phyloP scores from a whole-genome alignment of 1,140 invertebrate species.

The Tetramorium parvispinum region DNA sequence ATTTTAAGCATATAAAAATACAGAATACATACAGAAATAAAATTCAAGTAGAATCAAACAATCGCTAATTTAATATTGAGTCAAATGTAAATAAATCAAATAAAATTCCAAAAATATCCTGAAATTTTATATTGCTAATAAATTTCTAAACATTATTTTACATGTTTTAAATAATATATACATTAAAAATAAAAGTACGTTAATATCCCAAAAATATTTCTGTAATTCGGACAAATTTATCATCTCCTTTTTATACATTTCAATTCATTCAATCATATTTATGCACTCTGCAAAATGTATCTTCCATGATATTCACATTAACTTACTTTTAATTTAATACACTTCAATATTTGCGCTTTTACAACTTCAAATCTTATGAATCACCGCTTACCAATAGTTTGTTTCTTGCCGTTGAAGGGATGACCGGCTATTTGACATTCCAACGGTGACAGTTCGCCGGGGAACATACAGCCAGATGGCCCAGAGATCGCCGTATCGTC shows the following conservation, averaged over 20 bases:
- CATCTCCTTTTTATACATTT: no score
- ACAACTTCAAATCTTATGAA: background rate
- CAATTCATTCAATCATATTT: no score
- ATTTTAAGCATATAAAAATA: background rate
- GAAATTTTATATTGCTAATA: background rate
- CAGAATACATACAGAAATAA: background rate
- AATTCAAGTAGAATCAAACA: background rate
- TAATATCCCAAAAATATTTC: no score
- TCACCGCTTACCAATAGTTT: slow-evolving; percentile 85
- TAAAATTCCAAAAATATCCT: background rate
- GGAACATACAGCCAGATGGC: slow-evolving; percentile 67
- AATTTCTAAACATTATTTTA: no score
- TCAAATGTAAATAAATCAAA: background rate
- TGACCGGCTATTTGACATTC: slow-evolving; percentile 91
- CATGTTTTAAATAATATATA: no score
- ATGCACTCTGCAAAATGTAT: no score
- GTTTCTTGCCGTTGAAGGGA: slow-evolving; percentile 85
- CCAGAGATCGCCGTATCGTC: background rate
- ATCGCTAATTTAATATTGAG: no score
- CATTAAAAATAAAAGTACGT: no score
- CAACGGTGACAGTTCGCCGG: slow-evolving; percentile 79
- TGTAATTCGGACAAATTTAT: no score
- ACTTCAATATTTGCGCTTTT: no score
- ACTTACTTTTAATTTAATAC: no score
- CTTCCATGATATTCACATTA: no score